A percentile compares a stretch with the other conserved stretches of the same genome.
Evolutionary conservation across 1,140 invertebrate species (phyloP).

Genomic region (Bilobella aurantiaca): DNA sequence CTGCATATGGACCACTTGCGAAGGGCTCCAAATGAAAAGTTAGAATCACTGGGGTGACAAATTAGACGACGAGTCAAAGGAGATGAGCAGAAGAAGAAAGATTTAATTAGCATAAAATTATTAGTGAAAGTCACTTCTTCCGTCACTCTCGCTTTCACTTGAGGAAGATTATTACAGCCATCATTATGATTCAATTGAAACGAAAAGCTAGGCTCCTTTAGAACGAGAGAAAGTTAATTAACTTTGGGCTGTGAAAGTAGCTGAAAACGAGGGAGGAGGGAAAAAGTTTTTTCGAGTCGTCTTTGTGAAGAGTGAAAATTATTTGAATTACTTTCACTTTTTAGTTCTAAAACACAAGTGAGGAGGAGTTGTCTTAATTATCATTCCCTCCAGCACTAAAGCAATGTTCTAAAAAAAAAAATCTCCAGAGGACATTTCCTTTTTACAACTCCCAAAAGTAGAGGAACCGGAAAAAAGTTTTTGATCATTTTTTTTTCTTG

Average conservation of each 20-base stretch:
- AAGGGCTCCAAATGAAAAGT: no score
- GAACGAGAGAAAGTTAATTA: neutral
- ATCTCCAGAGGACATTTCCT: neutral
- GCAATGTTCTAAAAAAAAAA: neutral
- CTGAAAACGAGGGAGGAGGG: neutral
- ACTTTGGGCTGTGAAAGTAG: neutral
- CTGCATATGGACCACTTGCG: no score
- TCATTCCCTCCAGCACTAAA: neutral
- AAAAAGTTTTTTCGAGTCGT: neutral
- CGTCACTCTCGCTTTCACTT: neutral
- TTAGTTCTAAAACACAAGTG: no score
- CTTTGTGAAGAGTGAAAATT: no score
- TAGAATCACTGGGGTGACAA: neutral
- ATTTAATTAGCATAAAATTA: slow-evolving; percentile 10
- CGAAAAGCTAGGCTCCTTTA: neutral
- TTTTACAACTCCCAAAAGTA: neutral
- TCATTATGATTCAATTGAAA: slow-evolving; percentile 8
- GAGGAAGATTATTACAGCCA: neutral
- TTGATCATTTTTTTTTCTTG: neutral
- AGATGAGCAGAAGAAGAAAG: slow-evolving; percentile 1
- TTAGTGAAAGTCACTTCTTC: no score
- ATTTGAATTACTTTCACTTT: no score
- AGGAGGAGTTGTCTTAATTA: slow-evolving; percentile 5
- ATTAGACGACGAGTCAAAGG: neutral
- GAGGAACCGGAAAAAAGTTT: neutral